Evolutionary conservation across 2,113 vertebrate genomes (phyloP).

Genomic region (Candoia aspera): DNA sequence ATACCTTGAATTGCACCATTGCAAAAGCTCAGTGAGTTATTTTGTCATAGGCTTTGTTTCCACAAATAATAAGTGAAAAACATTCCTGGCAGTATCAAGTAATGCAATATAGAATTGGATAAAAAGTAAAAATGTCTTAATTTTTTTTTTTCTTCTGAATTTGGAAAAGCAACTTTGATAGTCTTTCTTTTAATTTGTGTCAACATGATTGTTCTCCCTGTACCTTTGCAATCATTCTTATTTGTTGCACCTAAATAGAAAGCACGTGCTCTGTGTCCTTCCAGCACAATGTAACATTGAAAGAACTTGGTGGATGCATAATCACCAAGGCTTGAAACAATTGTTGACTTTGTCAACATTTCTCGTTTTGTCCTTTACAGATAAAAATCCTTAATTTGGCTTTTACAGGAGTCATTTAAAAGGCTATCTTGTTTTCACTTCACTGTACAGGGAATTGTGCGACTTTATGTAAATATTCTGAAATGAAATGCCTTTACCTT

Average conservation of each 20-base stretch:
- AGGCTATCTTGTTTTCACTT: slow-evolving; percentile 33
- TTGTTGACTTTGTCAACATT: slow-evolving; percentile 51
- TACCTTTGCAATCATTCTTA: not conserved
- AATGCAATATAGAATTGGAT: not conserved
- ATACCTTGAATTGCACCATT: not conserved
- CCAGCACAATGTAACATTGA: slow-evolving; percentile 37
- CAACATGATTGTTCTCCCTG: not conserved
- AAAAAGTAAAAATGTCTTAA: not conserved
- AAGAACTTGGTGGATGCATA: slow-evolving; percentile 31
- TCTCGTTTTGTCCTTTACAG: slow-evolving; percentile 57
- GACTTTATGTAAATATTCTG: not conserved
- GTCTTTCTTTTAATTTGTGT: not conserved
- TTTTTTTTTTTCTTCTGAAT: not conserved
- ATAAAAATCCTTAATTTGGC: slow-evolving; percentile 35
- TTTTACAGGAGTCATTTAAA: slow-evolving; percentile 30
- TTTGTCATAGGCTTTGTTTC: not conserved
- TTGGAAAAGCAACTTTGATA: not conserved
- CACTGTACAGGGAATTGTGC: slow-evolving; percentile 44
- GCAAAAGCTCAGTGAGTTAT: not conserved
- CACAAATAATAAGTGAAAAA: not conserved
- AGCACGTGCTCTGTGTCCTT: slow-evolving; percentile 43
- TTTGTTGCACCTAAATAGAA: slow-evolving; percentile 15
- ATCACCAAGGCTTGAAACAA: slow-evolving; percentile 35
- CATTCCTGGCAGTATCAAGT: not conserved
- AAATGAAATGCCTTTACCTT: slow-evolving; percentile 60